Percentiles rank a stretch among this genome's conserved stretches.
Evolutionary conservation across 92 coral and sea anemone species (phyloP).

Genomic region (Actinernus sp.): DNA sequence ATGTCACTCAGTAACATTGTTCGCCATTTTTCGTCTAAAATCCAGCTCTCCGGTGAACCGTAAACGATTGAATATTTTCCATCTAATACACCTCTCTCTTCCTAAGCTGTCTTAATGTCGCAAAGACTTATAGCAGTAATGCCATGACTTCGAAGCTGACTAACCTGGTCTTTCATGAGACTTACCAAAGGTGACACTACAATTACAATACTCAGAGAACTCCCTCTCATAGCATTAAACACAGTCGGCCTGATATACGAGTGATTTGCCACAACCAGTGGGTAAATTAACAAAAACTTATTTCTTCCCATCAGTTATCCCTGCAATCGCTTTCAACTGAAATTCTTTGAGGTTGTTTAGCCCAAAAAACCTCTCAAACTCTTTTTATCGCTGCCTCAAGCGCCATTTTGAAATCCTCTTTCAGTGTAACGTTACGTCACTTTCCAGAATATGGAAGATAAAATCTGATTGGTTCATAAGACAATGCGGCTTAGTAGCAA

Average conservation of each 20-base stretch:
- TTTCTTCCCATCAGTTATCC: not conserved
- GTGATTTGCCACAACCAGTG: slow-evolving; percentile 7
- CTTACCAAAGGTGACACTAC: slow-evolving; percentile 19
- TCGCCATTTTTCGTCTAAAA: too few species aligned
- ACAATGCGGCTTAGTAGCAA: too few species aligned
- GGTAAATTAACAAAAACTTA: slow-evolving; percentile 11
- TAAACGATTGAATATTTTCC: too few species aligned
- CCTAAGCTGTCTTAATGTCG: too few species aligned
- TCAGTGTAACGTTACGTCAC: too few species aligned
- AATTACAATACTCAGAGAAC: not conserved
- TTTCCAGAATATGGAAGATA: too few species aligned
- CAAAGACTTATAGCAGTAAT: slow-evolving; percentile 1
- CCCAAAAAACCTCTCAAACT: slow-evolving; percentile 2
- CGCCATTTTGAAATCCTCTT: slow-evolving; percentile 21
- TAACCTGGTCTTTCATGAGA: slow-evolving; percentile 21
- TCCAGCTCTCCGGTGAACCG: too few species aligned
- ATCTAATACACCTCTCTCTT: too few species aligned
- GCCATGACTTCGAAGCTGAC: not conserved
- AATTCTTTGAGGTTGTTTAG: not conserved
- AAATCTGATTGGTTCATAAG: too few species aligned
- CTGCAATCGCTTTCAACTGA: slow-evolving; percentile 8
- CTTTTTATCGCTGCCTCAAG: slow-evolving; percentile 8
- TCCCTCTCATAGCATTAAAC: not conserved
- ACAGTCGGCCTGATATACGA: not conserved
- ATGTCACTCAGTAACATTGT: too few species aligned